phyloP scores from a whole-genome alignment of 2,113 vertebrate genomes.

The Rhinichthys klamathensis region DNA sequence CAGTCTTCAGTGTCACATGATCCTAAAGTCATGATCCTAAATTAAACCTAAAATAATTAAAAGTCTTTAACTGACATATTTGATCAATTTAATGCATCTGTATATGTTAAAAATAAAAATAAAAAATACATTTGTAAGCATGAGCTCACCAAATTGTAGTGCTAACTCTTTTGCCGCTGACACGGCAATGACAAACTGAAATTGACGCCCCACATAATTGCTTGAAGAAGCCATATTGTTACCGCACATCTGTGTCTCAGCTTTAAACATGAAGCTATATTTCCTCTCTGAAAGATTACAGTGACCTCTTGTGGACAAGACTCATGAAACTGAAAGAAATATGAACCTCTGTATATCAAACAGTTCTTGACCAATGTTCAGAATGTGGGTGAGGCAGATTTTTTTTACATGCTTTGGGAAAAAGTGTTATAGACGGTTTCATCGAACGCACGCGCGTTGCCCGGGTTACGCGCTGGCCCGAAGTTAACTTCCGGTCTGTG shows the following conservation, averaged over 20 bases:
- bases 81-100: background rate
- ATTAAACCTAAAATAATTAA: no score
- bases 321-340: background rate
- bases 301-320: constrained; percentile 22
- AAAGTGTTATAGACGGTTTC: background rate
- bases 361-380: background rate
- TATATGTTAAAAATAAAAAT: background rate
- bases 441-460: no score
- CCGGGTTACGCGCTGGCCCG: no score
- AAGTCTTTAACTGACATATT: background rate
- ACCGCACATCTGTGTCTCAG: background rate
- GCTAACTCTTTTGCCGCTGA: background rate
- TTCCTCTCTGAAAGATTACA: background rate
- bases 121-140: background rate
- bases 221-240: background rate
- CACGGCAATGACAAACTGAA: background rate
- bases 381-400: background rate
- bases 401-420: background rate
- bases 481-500: no score
- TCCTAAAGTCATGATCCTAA: background rate
- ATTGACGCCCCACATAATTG: background rate
- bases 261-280: background rate
- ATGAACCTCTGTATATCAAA: background rate
- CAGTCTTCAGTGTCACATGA: background rate
- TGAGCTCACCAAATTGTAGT: background rate